phyloP scores from a whole-genome alignment of 2,888 invertebrate species.

The Protonemura montana region DNA sequence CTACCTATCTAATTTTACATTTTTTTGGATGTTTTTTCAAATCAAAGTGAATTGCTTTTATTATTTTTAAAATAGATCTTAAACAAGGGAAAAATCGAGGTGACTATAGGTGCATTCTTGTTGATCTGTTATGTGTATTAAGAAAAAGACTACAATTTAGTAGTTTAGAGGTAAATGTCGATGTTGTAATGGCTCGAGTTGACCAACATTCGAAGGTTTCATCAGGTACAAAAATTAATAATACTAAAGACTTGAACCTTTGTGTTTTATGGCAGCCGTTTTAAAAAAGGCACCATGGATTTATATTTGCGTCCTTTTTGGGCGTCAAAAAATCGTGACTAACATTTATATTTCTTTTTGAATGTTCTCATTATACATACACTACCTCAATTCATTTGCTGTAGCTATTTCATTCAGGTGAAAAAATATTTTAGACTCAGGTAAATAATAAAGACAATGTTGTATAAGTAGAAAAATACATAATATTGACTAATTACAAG shows the following conservation, averaged over 20 bases:
- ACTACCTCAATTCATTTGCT: conserved; percentile 26
- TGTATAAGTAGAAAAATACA: neutral
- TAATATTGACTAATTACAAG: neutral
- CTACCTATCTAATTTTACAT: neutral
- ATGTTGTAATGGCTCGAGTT: neutral
- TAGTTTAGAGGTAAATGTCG: neutral
- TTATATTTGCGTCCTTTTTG: neutral
- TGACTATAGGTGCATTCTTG: neutral
- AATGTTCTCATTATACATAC: conserved; percentile 21
- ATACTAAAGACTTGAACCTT: neutral
- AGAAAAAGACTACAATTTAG: neutral
- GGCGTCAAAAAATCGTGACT: neutral
- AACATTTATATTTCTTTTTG: neutral
- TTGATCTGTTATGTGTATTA: neutral
- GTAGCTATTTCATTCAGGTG: conserved; percentile 8
- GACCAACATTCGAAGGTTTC: neutral
- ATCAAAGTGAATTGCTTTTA: neutral
- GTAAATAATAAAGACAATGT: conserved; percentile 16
- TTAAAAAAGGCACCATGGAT: neutral
- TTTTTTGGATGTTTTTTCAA: neutral
- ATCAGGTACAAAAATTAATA: conserved; percentile 16
- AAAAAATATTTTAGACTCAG: conserved; percentile 9
- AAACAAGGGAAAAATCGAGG: neutral
- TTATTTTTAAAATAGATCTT: neutral
- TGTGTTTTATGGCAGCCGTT: conserved; percentile 2